Conservation (phyloP, 2,113 vertebrate genomes). For the Merops nubicus region DNA sequence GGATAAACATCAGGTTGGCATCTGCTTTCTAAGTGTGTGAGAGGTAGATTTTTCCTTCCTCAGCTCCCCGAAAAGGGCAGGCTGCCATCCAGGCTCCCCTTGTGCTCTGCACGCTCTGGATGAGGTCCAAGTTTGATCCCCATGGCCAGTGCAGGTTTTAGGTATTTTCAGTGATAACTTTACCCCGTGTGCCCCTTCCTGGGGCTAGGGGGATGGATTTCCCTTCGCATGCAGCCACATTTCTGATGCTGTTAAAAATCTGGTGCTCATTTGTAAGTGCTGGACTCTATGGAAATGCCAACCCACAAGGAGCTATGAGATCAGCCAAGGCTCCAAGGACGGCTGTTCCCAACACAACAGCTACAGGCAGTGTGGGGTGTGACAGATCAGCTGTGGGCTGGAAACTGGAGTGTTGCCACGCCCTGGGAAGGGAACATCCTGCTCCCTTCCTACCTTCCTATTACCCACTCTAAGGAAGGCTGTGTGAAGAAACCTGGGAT, state of each 20-base stretch:
- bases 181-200: background rate
- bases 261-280: background rate
- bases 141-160: background rate
- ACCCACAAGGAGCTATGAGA: background rate
- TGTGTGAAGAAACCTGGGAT: background rate
- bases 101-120: background rate
- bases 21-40: background rate
- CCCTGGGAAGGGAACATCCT: background rate
- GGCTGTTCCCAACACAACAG: background rate
- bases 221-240: background rate
- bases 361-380: background rate
- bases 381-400: background rate
- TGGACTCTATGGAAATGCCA: background rate
- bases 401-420: background rate
- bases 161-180: background rate
- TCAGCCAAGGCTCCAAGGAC: constrained; percentile 6
- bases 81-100: background rate
- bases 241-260: background rate
- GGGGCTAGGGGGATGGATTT: background rate
- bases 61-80: accelerated
- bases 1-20: background rate
- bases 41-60: background rate
- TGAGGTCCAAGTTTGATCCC: background rate
- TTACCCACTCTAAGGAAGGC: background rate
- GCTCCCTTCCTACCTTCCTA: background rate